Conservation (phyloP, 2,113 vertebrate species). For the Podilymbus podiceps region DNA sequence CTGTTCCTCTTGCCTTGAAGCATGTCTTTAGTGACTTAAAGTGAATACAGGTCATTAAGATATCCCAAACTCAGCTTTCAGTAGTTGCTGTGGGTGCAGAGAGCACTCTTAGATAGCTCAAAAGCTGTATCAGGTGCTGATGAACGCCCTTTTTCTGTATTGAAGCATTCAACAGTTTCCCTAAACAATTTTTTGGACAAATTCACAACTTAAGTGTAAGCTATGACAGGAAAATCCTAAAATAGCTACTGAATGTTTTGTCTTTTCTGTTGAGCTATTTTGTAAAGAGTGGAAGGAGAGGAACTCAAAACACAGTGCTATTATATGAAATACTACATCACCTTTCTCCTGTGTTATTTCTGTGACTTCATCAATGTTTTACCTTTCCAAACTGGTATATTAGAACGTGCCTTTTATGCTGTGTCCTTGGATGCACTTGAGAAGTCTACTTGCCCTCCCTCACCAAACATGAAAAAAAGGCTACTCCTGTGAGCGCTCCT, state of each 20-base stretch:
- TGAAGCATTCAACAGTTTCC: neutral
- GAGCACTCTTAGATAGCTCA: neutral
- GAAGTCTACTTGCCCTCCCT: neutral
- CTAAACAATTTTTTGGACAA: neutral
- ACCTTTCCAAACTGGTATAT: neutral
- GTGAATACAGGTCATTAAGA: neutral
- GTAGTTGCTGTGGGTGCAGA: neutral
- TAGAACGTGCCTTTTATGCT: neutral
- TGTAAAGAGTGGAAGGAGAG: neutral
- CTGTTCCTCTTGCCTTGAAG: neutral
- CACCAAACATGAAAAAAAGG: neutral
- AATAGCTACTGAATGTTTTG: neutral
- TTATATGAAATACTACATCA: neutral
- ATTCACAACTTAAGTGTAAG: neutral
- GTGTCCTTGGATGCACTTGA: neutral
- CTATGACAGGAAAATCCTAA: neutral
- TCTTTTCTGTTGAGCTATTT: conserved; percentile 4
- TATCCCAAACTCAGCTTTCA: neutral
- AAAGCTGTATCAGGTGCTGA: neutral
- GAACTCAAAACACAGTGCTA: neutral
- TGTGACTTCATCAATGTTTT: neutral
- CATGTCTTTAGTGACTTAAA: neutral
- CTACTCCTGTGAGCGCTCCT: neutral
- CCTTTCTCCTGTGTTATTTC: neutral
- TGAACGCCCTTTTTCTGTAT: neutral